Conservation (phyloP, 2,888 invertebrate genomes). For the Drosophila parthenogenetica region DNA sequence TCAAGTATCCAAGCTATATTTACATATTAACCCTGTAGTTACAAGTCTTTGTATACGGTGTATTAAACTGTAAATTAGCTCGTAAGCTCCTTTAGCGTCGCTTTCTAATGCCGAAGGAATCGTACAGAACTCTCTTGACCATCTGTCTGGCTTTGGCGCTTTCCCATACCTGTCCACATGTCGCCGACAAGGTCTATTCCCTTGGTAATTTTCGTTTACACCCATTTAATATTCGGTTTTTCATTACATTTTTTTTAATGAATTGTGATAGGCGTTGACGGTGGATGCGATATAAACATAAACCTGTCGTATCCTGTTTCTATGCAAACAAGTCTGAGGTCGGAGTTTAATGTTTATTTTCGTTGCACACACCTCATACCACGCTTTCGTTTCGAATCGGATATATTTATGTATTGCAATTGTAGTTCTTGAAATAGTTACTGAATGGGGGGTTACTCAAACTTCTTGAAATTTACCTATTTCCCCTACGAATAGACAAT, state of each 20-base stretch:
- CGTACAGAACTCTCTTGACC: conserved; percentile 8
- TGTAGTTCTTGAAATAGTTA: neutral
- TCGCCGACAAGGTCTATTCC: conserved; percentile 11
- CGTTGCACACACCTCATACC: neutral
- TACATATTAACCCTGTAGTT: neutral
- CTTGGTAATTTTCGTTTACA: conserved; percentile 13
- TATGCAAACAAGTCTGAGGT: conserved; percentile 5
- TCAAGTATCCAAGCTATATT: neutral
- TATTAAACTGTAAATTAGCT: neutral
- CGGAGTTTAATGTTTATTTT: neutral
- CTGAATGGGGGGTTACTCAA: neutral
- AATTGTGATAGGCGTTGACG: neutral
- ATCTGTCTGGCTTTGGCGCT: conserved; percentile 8
- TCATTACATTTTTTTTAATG: neutral
- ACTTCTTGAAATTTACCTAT: neutral
- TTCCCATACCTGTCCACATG: conserved; percentile 11
- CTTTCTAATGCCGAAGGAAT: neutral
- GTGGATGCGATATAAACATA: neutral
- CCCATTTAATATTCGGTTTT: conserved; percentile 6
- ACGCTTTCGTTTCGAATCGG: neutral
- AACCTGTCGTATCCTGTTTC: conserved; percentile 1
- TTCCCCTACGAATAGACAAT: no score
- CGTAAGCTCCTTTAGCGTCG: neutral
- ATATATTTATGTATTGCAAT: neutral
- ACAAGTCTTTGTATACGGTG: neutral